Evolutionary conservation across 1,140 invertebrate species (phyloP).

Genomic region (Parasteatoda tepidariorum): DNA sequence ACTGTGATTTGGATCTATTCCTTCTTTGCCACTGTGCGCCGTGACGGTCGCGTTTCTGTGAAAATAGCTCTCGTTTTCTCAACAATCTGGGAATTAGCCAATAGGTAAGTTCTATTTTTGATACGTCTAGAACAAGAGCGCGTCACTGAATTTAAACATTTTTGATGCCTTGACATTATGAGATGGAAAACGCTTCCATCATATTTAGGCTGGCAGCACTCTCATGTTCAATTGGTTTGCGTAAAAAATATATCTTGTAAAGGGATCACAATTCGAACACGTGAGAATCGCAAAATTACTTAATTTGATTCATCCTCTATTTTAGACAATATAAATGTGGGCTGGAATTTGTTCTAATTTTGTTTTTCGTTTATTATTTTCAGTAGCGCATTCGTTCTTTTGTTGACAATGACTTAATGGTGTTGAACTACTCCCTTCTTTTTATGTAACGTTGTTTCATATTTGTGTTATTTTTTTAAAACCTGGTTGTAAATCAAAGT

Average conservation of each 20-base stretch:
- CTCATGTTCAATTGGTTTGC: background rate
- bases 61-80: slow-evolving; percentile 1
- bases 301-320: background rate
- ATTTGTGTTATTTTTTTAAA: too few species aligned
- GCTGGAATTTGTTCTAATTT: background rate
- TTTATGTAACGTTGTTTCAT: too few species aligned
- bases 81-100: slow-evolving; percentile 6
- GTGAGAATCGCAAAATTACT: background rate
- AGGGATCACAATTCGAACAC: background rate
- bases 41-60: slow-evolving; percentile 2
- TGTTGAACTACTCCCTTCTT: too few species aligned
- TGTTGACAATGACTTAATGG: background rate
- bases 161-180: background rate
- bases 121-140: background rate
- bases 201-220: background rate
- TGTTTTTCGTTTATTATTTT: background rate
- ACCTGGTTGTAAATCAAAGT: too few species aligned
- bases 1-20: background rate
- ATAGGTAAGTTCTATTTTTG: slow-evolving; percentile 42
- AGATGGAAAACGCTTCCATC: background rate
- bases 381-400: background rate
- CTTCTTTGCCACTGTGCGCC: slow-evolving; percentile 23
- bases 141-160: background rate
- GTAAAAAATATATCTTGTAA: background rate
- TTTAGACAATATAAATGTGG: background rate